These are phyloP conservation scores for Dolichoris vasculosae DNA, from an alignment of 1,140 invertebrate genomes.

Conservation along the genomic window DNA sequence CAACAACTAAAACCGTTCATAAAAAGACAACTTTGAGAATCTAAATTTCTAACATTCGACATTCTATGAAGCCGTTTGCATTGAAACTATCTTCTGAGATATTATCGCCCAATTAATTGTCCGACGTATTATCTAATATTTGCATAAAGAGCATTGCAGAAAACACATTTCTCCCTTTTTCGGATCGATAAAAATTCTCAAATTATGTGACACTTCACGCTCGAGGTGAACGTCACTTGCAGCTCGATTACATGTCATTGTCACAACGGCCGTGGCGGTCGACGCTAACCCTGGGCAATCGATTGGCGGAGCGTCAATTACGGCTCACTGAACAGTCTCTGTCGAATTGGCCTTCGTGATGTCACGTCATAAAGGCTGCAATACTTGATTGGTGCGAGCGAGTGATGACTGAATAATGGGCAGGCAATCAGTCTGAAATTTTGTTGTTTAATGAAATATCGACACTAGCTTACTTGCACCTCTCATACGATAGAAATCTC, in stretches of 20 bases:
- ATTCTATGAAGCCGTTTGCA: neutral
- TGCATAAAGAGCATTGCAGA: neutral
- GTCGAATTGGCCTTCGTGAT: slow-evolving; percentile 25
- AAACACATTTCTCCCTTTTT: neutral
- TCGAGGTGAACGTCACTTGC: slow-evolving; percentile 17
- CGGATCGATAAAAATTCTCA: neutral
- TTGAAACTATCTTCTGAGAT: neutral
- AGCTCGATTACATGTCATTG: slow-evolving; percentile 33
- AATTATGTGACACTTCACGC: slow-evolving; percentile 15
- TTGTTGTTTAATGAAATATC: slow-evolving; percentile 11
- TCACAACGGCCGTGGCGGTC: neutral
- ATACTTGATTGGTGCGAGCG: neutral
- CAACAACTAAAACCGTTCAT: no score
- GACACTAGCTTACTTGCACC: neutral
- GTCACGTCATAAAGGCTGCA: neutral
- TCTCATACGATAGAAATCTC: neutral
- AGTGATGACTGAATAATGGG: slow-evolving; percentile 25
- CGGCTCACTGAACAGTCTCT: neutral
- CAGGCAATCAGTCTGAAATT: slow-evolving; percentile 30
- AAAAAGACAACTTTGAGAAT: no score
- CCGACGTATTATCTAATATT: neutral
- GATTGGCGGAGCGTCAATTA: neutral
- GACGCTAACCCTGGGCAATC: slow-evolving; percentile 7
- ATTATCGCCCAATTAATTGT: no score
- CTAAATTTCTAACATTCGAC: no score